A percentile compares a stretch with the other conserved stretches of the same genome.
These are phyloP conservation scores for Proterorhinus semilunaris DNA, from an alignment of 2,113 vertebrate species.

Conservation along the genomic window DNA sequence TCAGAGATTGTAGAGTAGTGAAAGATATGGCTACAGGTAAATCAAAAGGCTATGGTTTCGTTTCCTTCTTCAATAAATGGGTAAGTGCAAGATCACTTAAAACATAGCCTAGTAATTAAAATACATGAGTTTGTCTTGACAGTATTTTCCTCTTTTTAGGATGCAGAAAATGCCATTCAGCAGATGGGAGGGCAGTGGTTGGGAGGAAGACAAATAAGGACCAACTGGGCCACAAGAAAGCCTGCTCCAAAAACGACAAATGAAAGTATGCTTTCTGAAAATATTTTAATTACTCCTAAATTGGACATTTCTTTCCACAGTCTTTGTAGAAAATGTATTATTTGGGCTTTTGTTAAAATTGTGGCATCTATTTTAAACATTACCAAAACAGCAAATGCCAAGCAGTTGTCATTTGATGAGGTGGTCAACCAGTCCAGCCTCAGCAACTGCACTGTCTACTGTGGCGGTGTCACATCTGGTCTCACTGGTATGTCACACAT, in stretches of 20 bases:
- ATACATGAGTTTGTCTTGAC: neutral
- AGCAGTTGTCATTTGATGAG: constrained; percentile 94
- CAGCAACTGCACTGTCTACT: constrained; percentile 94
- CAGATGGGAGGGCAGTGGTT: constrained; percentile 99
- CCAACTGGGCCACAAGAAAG: constrained; percentile 98
- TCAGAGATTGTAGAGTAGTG: constrained; percentile 93
- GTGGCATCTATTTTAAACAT: neutral
- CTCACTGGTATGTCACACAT: constrained; percentile 82
- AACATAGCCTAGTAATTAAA: constrained; percentile 1
- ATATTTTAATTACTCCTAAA: neutral
- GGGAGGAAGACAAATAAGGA: constrained; percentile 95
- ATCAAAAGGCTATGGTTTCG: constrained; percentile 98
- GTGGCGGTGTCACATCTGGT: constrained; percentile 90
- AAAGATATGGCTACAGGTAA: constrained; percentile 99
- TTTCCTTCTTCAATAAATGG: constrained; percentile 99
- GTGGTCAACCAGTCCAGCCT: constrained; percentile 97
- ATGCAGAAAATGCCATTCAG: constrained; percentile 95
- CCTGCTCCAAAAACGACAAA: constrained; percentile 92
- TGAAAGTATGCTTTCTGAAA: constrained; percentile 80
- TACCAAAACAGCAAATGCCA: constrained; percentile 74
- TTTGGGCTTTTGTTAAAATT: neutral
- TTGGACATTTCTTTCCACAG: neutral
- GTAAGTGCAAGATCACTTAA: constrained; percentile 72
- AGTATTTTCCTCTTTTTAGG: constrained; percentile 66
- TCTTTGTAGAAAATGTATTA: neutral